Evolutionary conservation across 2,797 vertebrate genomes (phyloP).

Genomic region (Melanotaenia nigrans): DNA sequence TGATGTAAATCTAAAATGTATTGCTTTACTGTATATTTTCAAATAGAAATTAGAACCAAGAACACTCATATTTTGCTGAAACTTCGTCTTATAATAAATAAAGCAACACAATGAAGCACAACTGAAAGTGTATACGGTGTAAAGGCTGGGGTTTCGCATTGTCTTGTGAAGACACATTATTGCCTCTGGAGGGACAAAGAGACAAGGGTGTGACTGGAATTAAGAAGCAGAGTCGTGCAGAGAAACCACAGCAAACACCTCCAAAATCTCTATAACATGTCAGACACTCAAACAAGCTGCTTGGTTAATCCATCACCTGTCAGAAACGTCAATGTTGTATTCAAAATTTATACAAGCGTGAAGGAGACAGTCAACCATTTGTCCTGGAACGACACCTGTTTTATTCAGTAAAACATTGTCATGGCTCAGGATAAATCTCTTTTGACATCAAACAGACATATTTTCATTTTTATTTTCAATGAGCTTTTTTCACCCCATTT

Average conservation of each 20-base stretch:
- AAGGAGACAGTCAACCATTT: not conserved
- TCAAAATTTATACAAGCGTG: not conserved
- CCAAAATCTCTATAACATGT: not conserved
- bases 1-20: not conserved
- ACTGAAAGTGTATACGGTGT: not conserved
- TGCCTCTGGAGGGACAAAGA: not conserved
- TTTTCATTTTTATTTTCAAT: not conserved
- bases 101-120: not conserved
- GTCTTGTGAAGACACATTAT: not conserved
- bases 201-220: not conserved
- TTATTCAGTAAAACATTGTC: not conserved
- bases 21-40: not conserved
- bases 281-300: not conserved
- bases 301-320: not conserved
- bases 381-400: not conserved
- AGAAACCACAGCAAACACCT: conserved; percentile 1
- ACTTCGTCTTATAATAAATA: not conserved
- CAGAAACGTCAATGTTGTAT: not conserved
- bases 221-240: not conserved
- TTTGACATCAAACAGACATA: conserved; percentile 1
- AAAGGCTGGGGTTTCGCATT: not conserved
- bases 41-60: not conserved
- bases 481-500: not conserved
- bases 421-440: not conserved
- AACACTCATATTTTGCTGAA: not conserved